Base-by-base conservation (phyloP, 2,113 vertebrate species). In the Syngnathoides biaculeatus region DNA sequence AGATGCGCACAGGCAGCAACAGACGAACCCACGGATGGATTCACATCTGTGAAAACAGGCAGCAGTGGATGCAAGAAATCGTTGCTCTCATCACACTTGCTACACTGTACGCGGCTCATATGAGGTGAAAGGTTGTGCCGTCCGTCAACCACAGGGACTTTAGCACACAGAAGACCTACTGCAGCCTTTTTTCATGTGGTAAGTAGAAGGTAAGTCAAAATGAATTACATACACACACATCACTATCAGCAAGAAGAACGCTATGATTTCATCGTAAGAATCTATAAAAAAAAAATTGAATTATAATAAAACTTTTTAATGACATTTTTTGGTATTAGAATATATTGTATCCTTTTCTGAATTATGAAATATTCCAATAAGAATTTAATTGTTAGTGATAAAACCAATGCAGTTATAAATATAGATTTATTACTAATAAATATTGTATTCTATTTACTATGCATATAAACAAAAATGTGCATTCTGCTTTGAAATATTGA, bases 1-100 rank as follows among this genome's bases (percentile, higher is more conserved):
- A 75, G 78, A 50, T 52, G 71, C 35, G 19, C 66, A 68, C 62
- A 79, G 77, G 60, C 68, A 20, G 67, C 71, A 73, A 79, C 48
- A 45, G 65, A 73, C 64, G 77, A 53, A 69, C 52, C 65, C n/a
- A 60, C 61, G 55, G 61, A 60, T 74, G 52, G 52, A 65, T 78
- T 71, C 71, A 73, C 74, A 71, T 79, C 77, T 67, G 67, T 62
- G 45, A 69, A 80, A 69, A 13, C 39, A 11, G 27, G 62, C 50
- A 8, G 19, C 43, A 42, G 61, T 59, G 59, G 64, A 68, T 11
- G 14, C 35, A 48, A 45, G 63, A 39, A 30, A 67, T 67, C 4
- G 62, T 62, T 4, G 60, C 38, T 14, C 20, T 10, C 9, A 12
- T 39, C 20, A 17, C 35, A 14, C 15, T 63, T 47, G 8, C 8